A percentile compares a stretch with the other conserved stretches of the same genome.
These are phyloP conservation scores for Parauchenoglanis ngamensis DNA, from an alignment of 2,797 vertebrate genomes.

Conservation along the genomic window DNA sequence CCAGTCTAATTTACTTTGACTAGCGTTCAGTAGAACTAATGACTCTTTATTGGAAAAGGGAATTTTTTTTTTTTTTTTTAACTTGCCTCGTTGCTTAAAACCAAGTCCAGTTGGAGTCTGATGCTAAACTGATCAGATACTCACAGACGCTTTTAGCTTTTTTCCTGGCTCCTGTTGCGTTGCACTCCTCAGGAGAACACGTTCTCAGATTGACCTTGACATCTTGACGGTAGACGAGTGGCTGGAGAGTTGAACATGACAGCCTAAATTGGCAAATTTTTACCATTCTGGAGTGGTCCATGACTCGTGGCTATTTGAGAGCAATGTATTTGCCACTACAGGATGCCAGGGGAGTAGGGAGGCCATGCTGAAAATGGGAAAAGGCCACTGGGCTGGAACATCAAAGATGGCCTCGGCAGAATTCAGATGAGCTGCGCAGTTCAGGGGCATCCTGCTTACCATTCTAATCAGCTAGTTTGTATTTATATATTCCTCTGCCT, in stretches of 20 bases:
- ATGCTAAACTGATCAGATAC: not conserved
- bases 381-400: constrained; percentile 22
- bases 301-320: not conserved
- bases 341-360: not conserved
- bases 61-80: no score
- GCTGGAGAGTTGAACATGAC: not conserved
- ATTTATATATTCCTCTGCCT: constrained; percentile 29
- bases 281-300: not conserved
- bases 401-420: constrained; percentile 6
- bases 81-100: not conserved
- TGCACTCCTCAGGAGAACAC: not conserved
- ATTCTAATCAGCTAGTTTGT: constrained; percentile 36
- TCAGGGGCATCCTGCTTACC: constrained; percentile 15
- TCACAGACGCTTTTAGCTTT: not conserved
- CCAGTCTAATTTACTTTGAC: not conserved
- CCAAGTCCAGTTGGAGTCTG: not conserved
- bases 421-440: constrained; percentile 4
- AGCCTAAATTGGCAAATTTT: not conserved
- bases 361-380: not conserved
- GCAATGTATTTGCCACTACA: not conserved
- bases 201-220: not conserved
- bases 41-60: not conserved
- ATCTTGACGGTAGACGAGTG: not conserved
- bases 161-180: not conserved
- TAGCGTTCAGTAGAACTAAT: not conserved